Percentiles rank a stretch among this genome's conserved stretches.
phyloP scores from a whole-genome alignment of 2,113 vertebrate genomes.

The Mesocricetus auratus region DNA sequence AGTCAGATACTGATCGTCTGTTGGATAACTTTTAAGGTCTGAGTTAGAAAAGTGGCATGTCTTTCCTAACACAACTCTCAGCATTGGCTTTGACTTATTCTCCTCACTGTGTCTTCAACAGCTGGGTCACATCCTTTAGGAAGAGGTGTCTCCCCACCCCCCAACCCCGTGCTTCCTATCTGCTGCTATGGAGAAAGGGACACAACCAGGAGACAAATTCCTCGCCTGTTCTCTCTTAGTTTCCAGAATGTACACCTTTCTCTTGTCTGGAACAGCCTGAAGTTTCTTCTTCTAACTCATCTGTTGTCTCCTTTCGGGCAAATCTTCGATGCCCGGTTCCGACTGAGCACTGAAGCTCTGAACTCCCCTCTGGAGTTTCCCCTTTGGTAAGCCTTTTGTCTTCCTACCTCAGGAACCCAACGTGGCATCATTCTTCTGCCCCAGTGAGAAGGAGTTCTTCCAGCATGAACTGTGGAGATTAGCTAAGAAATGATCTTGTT shows the following conservation, averaged over 20 bases:
- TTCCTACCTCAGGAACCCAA: conserved; percentile 39
- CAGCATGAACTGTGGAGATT: conserved; percentile 23
- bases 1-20: background rate
- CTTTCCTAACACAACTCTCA: conserved; percentile 34
- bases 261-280: conserved; percentile 64
- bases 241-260: conserved; percentile 52
- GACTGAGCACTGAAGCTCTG: conserved; percentile 28
- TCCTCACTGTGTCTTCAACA: conserved; percentile 8
- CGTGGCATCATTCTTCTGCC: conserved; percentile 54
- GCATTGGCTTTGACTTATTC: conserved; percentile 29
- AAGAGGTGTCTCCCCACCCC: background rate
- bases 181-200: conserved; percentile 39
- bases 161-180: no score
- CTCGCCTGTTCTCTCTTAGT: conserved; percentile 46
- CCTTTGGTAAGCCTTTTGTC: conserved; percentile 14
- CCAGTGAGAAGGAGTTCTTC: conserved; percentile 31
- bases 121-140: conserved; percentile 41
- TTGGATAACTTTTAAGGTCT: background rate
- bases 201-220: background rate
- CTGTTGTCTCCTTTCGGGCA: conserved; percentile 43
- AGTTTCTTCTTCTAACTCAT: conserved; percentile 63
- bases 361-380: background rate
- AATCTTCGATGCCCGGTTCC: conserved; percentile 36
- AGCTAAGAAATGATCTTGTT: conserved; percentile 31
- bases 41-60: conserved; percentile 1